Evolutionary conservation across 2,113 vertebrate species (phyloP).

Genomic region (Osmerus mordax): DNA sequence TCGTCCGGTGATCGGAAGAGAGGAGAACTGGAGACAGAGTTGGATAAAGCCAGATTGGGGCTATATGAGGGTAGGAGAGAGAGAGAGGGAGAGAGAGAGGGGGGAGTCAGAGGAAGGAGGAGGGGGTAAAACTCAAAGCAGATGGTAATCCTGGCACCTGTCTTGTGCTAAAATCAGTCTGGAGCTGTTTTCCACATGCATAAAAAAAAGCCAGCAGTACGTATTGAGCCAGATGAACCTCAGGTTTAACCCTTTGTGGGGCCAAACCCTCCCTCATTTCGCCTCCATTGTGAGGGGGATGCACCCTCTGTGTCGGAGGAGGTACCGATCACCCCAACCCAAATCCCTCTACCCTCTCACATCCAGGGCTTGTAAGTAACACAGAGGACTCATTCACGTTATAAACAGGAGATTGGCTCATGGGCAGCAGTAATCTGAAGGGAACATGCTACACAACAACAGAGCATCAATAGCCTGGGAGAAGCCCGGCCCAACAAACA

Average conservation of each 20-base stretch:
- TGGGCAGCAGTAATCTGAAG: slow-evolving; percentile 65
- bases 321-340: slow-evolving; percentile 58
- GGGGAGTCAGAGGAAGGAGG: slow-evolving; percentile 48
- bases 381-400: slow-evolving; percentile 64
- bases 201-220: slow-evolving; percentile 42
- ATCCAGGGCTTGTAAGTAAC: slow-evolving; percentile 55
- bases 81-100: slow-evolving; percentile 41
- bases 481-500: not conserved
- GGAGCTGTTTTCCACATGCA: slow-evolving; percentile 77
- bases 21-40: slow-evolving; percentile 14
- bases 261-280: slow-evolving; percentile 47
- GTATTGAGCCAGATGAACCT: slow-evolving; percentile 32
- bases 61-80: slow-evolving; percentile 1
- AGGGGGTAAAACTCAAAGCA: slow-evolving; percentile 76
- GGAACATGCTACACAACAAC: slow-evolving; percentile 63
- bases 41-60: not conserved
- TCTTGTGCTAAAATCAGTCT: slow-evolving; percentile 75
- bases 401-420: slow-evolving; percentile 60
- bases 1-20: slow-evolving; percentile 51
- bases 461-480: slow-evolving; percentile 37
- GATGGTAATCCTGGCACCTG: slow-evolving; percentile 79
- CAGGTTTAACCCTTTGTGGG: slow-evolving; percentile 73
- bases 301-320: slow-evolving; percentile 54
- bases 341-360: slow-evolving; percentile 60
- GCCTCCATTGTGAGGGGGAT: slow-evolving; percentile 55